These are phyloP conservation scores for Sapayoa aenigma DNA, from an alignment of 2,113 vertebrate genomes.

Conservation along the genomic window DNA sequence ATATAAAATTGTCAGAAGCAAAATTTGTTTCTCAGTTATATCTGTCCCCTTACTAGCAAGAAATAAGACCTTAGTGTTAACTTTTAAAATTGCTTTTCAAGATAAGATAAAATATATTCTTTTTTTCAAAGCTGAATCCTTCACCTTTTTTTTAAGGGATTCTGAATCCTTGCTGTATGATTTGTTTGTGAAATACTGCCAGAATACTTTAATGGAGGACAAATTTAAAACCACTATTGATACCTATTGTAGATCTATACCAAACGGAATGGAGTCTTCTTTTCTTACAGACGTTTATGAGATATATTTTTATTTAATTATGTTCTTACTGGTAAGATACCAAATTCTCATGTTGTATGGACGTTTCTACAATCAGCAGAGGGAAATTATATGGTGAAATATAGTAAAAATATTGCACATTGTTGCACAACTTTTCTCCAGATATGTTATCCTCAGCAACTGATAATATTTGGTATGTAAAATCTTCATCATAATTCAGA, in stretches of 20 bases:
- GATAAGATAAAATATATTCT: not conserved
- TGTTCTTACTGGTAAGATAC: not conserved
- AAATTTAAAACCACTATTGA: not conserved
- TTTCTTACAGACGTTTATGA: not conserved
- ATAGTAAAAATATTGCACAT: not conserved
- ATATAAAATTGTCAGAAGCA: not conserved
- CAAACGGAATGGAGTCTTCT: not conserved
- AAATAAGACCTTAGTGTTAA: not conserved
- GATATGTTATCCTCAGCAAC: not conserved
- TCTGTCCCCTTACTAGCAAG: not conserved
- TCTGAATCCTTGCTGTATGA: not conserved
- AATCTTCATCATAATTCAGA: not conserved
- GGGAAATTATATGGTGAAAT: not conserved
- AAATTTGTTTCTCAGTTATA: not conserved
- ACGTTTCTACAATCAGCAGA: not conserved
- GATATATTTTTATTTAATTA: not conserved
- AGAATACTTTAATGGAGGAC: not conserved
- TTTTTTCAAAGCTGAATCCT: not conserved
- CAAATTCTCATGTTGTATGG: not conserved
- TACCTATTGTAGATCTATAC: not conserved
- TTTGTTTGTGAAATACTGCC: not conserved
- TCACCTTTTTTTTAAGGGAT: not conserved
- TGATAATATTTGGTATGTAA: not conserved
- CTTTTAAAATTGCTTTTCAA: not conserved
- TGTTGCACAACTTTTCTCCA: not conserved